A percentile compares a stretch with the other conserved stretches of the same genome.
Evolutionary conservation across 2,797 vertebrate genomes (phyloP).

Genomic region (Epinephelus malabaricus): DNA sequence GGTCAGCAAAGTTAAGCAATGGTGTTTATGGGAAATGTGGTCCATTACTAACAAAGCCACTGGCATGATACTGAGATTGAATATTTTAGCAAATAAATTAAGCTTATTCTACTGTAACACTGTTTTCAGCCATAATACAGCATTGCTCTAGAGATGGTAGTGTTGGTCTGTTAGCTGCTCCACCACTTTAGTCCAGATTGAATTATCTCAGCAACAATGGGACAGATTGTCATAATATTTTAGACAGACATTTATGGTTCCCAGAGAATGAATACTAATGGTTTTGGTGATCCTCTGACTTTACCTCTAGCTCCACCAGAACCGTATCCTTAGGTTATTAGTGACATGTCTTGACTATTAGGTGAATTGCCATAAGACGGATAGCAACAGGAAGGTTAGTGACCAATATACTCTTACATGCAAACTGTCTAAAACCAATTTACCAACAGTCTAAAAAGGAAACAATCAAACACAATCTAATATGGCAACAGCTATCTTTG

Average conservation of each 20-base stretch:
- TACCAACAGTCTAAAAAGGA: too few species aligned
- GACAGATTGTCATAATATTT: background rate
- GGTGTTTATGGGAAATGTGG: constrained; percentile 4
- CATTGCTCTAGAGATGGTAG: background rate
- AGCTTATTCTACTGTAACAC: background rate
- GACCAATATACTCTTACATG: too few species aligned
- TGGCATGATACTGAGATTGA: constrained; percentile 2
- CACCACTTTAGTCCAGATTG: background rate
- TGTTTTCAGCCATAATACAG: background rate
- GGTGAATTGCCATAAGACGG: background rate
- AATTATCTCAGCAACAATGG: background rate
- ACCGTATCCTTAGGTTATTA: too few species aligned
- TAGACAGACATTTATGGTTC: background rate
- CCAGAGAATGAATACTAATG: too few species aligned
- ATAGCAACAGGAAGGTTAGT: too few species aligned
- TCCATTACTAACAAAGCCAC: background rate
- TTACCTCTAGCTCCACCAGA: too few species aligned
- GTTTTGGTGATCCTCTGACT: too few species aligned
- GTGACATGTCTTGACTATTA: background rate
- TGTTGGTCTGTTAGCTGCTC: background rate
- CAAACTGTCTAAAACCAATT: too few species aligned
- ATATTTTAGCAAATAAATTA: constrained; percentile 10
- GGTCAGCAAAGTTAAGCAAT: constrained; percentile 18
- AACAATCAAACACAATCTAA: too few species aligned
- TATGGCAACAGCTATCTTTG: too few species aligned